phyloP scores from a whole-genome alignment of 2,797 vertebrate genomes.

The Numenius phaeopus region DNA sequence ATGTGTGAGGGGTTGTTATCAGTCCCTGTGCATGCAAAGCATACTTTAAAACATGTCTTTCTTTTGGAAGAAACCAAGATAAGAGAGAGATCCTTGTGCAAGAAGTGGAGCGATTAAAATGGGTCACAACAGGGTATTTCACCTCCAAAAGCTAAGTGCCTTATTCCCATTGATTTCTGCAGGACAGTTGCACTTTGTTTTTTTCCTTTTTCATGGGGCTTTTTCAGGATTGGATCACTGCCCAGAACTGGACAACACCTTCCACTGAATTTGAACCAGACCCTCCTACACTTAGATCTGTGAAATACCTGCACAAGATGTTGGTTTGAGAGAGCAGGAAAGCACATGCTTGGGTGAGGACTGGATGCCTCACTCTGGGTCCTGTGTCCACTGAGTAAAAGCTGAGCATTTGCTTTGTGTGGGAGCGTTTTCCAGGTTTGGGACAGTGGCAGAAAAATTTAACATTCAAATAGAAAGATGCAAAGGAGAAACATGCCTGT shows the following conservation, averaged over 20 bases:
- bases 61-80: neutral
- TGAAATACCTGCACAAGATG: neutral
- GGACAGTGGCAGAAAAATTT: neutral
- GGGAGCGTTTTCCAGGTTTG: neutral
- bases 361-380: neutral
- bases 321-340: neutral
- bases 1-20: neutral
- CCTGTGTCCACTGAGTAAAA: neutral
- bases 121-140: neutral
- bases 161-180: neutral
- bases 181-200: neutral
- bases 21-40: neutral
- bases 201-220: neutral
- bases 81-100: neutral
- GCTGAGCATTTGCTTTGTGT: neutral
- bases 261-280: neutral
- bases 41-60: neutral
- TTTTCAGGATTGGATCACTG: neutral
- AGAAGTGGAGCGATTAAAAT: neutral
- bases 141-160: neutral
- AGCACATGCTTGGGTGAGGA: neutral
- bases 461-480: neutral
- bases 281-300: neutral
- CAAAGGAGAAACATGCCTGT: neutral
- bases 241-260: neutral